Conservation (phyloP, 2,113 vertebrate species). For the Amia ocellicauda region DNA sequence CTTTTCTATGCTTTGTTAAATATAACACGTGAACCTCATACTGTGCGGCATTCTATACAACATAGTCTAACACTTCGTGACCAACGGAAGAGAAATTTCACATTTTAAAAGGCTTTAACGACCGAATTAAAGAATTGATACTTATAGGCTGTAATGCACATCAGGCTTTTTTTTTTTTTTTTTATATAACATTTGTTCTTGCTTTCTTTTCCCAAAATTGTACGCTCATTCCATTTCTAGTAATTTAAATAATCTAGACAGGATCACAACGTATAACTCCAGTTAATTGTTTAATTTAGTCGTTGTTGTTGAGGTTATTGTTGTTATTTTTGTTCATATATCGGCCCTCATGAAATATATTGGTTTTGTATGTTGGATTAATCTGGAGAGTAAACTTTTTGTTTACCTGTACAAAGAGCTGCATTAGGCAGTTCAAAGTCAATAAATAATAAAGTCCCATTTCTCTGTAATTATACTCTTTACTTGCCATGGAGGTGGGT, state of each 20-base stretch:
- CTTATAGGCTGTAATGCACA: conserved; percentile 73
- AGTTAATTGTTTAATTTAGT: conserved; percentile 94
- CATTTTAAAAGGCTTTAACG: conserved; percentile 74
- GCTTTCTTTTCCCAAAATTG: conserved; percentile 71
- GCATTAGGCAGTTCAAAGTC: conserved; percentile 24
- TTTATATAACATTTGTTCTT: conserved; percentile 62
- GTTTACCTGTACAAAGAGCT: conserved; percentile 46
- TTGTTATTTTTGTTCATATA: conserved; percentile 77
- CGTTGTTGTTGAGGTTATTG: conserved; percentile 69
- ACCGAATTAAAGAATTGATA: conserved; percentile 68
- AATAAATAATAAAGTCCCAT: conserved; percentile 19
- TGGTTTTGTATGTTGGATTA: conserved; percentile 61
- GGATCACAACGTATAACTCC: conserved; percentile 85
- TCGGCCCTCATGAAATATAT: conserved; percentile 83
- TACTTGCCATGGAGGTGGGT: conserved; percentile 61
- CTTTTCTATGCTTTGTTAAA: conserved; percentile 64
- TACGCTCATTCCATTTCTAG: conserved; percentile 81
- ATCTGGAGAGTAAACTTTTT: conserved; percentile 60
- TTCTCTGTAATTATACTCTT: conserved; percentile 37
- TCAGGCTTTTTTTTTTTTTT: conserved; percentile 73
- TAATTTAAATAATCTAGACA: conserved; percentile 75
- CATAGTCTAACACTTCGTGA: conserved; percentile 68
- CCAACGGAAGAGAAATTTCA: conserved; percentile 57
- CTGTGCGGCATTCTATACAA: conserved; percentile 63
- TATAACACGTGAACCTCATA: conserved; percentile 66